Evolutionary conservation across 2,888 invertebrate species (phyloP), one percentile per base, ranked within the genome.

Genomic region (Drosophila neotestacea): DNA sequence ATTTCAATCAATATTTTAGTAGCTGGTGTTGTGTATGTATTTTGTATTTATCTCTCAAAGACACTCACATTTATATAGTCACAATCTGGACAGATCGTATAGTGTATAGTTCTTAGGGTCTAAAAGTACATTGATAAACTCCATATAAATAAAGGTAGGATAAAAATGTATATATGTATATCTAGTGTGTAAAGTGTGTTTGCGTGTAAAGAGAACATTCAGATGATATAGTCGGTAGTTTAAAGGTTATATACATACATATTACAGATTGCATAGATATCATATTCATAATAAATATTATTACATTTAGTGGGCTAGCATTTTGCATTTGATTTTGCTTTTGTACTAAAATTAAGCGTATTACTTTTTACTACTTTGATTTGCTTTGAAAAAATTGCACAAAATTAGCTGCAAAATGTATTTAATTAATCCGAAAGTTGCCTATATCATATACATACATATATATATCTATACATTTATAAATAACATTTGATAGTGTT

Each of bases 281-380:
- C 27, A 56, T 64, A 51, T 56, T 67, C 39, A 60, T 73, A 82
- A 81, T 80, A 79, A 72, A 86, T 86, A 83, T 71, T 78, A 54
- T 70, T 73, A 74, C 68, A 77, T 82, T 80, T 75, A 80, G 74
- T 81, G 77, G 74, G 74, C 67, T 81, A 73, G 63, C 66, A 62
- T 63, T 67, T 74, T 83, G 79, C 68, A 66, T 65, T 74, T 74
- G 38, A 63, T 66, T 66, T 73, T 52, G 66, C 63, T 68, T 85
- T 90, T 90, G 90, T 89, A 89, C 90, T 89, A 88, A 90, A 83
- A 88, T 81, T 89, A 89, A 86, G 87, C 89, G 89, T 87, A 88
- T 86, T 79, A 72, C 63, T 46, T 67, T 68, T 47, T 50, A 55
- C 66, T 74, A 75, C 16, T 64, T 60, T 66, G 11, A 62, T 56